Conservation (phyloP, 2,888 invertebrate genomes). For the Pilophorus perplexus region DNA sequence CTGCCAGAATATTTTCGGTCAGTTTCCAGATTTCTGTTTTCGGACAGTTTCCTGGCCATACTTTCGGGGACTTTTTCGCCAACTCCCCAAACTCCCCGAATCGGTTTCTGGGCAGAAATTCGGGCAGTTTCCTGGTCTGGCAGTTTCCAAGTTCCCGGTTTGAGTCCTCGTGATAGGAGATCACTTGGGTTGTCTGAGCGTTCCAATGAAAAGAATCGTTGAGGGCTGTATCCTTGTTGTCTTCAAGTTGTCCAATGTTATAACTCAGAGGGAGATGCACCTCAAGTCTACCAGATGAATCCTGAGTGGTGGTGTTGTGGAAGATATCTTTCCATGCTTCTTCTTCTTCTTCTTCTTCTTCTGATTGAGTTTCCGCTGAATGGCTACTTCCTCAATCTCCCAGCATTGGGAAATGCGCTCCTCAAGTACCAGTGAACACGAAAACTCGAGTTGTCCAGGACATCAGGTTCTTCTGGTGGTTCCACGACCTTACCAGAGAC, state of each 20-base stretch:
- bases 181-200: constrained; percentile 22
- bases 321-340: background rate
- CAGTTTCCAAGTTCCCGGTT: no score
- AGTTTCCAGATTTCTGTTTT: no score
- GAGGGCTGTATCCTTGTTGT: constrained; percentile 37
- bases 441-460: background rate
- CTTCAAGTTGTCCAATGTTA: constrained; percentile 21
- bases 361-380: background rate
- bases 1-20: no score
- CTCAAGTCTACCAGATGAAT: constrained; percentile 1
- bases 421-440: background rate
- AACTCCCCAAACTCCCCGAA: no score
- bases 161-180: constrained; percentile 9
- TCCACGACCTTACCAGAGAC: constrained; percentile 2
- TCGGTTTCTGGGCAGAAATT: no score
- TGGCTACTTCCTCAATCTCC: constrained; percentile 4
- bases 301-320: background rate
- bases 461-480: background rate
- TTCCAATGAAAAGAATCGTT: constrained; percentile 37
- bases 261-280: constrained; percentile 41
- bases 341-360: no score
- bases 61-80: no score
- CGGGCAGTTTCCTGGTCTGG: no score
- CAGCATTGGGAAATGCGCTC: background rate
- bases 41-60: no score